phyloP scores from a whole-genome alignment of 2,797 vertebrate genomes.

The Lepus oiostolus region DNA sequence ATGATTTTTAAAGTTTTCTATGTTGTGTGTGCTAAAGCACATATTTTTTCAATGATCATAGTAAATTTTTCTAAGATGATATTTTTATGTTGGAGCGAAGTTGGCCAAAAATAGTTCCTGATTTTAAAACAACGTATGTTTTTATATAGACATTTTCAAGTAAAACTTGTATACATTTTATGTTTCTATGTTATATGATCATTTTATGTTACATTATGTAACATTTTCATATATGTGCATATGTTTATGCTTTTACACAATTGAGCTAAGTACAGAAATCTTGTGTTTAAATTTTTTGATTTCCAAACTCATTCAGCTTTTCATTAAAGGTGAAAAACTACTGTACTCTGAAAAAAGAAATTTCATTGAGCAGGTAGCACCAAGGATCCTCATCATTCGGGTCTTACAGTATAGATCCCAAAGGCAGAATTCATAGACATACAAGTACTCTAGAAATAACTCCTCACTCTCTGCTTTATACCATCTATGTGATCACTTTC shows the following conservation, averaged over 20 bases:
- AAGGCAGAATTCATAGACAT: neutral
- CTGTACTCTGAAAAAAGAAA: neutral
- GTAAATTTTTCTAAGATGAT: neutral
- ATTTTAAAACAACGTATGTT: neutral
- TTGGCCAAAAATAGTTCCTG: neutral
- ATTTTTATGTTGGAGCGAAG: conserved; percentile 35
- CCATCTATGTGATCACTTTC: neutral
- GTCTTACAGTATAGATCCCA: neutral
- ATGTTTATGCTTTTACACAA: neutral
- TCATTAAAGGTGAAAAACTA: neutral
- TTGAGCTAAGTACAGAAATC: neutral
- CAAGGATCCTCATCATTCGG: neutral
- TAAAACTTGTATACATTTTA: neutral
- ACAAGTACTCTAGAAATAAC: neutral
- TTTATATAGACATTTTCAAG: neutral
- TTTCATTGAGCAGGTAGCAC: neutral
- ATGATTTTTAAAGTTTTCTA: conserved; percentile 21
- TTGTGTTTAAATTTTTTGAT: conserved; percentile 11
- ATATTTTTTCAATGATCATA: neutral
- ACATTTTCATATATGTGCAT: neutral
- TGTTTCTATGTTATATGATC: neutral
- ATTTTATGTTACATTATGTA: neutral
- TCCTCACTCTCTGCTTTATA: neutral
- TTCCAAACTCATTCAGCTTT: neutral
- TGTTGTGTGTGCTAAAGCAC: neutral